A percentile compares a stretch with the other conserved stretches of the same genome.
phyloP scores from a whole-genome alignment of 2,113 vertebrate genomes.

The Pachyramphus minor region DNA sequence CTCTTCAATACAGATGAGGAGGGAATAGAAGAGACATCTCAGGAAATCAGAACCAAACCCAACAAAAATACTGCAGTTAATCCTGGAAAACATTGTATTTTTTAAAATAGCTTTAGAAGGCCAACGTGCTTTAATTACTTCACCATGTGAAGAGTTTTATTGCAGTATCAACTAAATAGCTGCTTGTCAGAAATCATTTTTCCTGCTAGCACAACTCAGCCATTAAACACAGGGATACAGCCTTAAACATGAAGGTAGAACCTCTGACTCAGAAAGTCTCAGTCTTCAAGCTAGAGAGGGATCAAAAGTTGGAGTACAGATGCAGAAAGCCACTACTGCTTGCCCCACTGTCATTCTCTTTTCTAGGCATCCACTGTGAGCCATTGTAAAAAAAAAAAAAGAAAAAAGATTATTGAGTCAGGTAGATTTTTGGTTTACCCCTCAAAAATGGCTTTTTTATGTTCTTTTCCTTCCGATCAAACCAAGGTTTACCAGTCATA shows the following conservation, averaged over 20 bases:
- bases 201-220: not conserved
- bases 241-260: not conserved
- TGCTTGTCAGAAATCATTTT: not conserved
- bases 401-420: not conserved
- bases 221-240: not conserved
- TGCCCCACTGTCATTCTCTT: not conserved
- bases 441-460: not conserved
- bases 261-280: not conserved
- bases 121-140: not conserved
- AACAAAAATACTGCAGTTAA: not conserved
- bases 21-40: not conserved
- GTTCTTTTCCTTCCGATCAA: not conserved
- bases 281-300: not conserved
- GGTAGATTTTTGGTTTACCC: not conserved
- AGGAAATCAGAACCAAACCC: not conserved
- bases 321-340: not conserved
- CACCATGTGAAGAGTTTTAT: not conserved
- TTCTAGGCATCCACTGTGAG: not conserved
- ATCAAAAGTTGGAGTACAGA: not conserved
- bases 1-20: not conserved
- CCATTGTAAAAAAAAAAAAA: not conserved
- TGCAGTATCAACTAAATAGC: not conserved
- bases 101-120: not conserved
- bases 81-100: not conserved
- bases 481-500: not conserved